Percentiles rank a stretch among this genome's conserved stretches.
These are phyloP conservation scores for Machaerirhynchus nigripectus DNA, from an alignment of 2,113 vertebrate genomes.

Conservation along the genomic window DNA sequence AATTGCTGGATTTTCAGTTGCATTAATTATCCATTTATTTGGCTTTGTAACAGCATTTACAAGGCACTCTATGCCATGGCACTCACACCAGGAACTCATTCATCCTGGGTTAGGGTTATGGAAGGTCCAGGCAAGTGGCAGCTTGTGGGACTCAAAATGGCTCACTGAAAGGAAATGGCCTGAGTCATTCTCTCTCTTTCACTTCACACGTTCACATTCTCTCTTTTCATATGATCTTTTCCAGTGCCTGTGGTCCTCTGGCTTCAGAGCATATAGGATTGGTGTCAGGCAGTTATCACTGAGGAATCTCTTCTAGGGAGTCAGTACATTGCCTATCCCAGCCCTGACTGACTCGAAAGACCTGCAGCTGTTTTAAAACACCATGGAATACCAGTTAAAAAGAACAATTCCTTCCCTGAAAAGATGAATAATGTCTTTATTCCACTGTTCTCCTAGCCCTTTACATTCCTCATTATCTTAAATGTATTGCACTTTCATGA, in stretches of 20 bases:
- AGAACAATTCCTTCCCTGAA: background rate
- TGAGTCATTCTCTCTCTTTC: background rate
- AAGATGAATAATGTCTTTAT: background rate
- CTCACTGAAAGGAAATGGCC: background rate
- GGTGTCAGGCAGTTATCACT: rapidly evolving
- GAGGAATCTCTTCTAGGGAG: background rate
- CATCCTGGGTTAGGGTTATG: background rate
- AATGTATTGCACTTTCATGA: background rate
- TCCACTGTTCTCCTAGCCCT: no score
- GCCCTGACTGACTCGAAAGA: background rate
- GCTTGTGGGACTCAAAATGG: background rate
- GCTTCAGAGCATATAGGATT: background rate
- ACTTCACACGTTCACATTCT: no score
- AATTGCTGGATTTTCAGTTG: background rate
- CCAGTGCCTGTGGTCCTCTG: background rate
- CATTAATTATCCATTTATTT: background rate
- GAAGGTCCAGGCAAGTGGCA: background rate
- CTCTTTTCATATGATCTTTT: background rate
- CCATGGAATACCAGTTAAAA: background rate
- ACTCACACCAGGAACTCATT: background rate
- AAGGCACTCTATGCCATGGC: rapidly evolving
- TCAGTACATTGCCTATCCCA: background rate
- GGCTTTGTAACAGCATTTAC: background rate
- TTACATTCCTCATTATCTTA: background rate
- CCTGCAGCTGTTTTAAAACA: background rate